These are phyloP conservation scores for Drosophila cracens DNA, from an alignment of 2,888 invertebrate species.

Conservation along the genomic window DNA sequence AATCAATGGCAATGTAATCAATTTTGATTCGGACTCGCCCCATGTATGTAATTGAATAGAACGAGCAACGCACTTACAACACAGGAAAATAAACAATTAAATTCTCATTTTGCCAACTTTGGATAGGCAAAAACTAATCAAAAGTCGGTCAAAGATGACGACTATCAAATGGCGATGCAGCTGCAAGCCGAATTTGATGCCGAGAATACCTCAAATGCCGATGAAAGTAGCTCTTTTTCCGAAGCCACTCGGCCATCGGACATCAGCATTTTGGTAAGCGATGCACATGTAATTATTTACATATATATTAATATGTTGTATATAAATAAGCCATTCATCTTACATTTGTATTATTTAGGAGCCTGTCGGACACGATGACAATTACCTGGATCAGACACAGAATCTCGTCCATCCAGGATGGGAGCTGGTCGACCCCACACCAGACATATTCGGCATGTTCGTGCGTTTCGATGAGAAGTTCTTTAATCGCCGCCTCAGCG, in stretches of 20 bases:
- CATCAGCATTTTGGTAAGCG: slow-evolving; percentile 11
- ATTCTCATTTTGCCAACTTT: too few species aligned
- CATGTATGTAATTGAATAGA: slow-evolving; percentile 25
- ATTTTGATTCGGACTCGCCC: not conserved
- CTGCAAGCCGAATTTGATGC: slow-evolving; percentile 69
- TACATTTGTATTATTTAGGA: too few species aligned
- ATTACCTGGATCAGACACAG: too few species aligned
- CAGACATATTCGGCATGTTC: too few species aligned
- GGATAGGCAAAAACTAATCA: not conserved
- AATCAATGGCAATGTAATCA: too few species aligned
- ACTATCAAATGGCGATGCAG: slow-evolving; percentile 70
- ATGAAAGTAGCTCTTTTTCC: slow-evolving; percentile 16
- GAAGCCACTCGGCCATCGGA: not conserved
- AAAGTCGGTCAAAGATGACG: slow-evolving; percentile 55
- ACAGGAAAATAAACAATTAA: too few species aligned
- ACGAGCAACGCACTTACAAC: too few species aligned
- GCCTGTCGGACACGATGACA: too few species aligned
- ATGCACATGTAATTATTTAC: not conserved
- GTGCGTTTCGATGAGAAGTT: slow-evolving; percentile 94
- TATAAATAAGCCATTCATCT: not conserved
- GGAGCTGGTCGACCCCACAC: too few species aligned
- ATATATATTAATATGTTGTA: not conserved
- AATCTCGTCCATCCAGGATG: too few species aligned
- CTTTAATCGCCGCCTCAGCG: slow-evolving; percentile 91
- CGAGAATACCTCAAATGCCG: slow-evolving; percentile 28